Conservation (phyloP, 2,113 vertebrate species). For the Redunca redunca region DNA sequence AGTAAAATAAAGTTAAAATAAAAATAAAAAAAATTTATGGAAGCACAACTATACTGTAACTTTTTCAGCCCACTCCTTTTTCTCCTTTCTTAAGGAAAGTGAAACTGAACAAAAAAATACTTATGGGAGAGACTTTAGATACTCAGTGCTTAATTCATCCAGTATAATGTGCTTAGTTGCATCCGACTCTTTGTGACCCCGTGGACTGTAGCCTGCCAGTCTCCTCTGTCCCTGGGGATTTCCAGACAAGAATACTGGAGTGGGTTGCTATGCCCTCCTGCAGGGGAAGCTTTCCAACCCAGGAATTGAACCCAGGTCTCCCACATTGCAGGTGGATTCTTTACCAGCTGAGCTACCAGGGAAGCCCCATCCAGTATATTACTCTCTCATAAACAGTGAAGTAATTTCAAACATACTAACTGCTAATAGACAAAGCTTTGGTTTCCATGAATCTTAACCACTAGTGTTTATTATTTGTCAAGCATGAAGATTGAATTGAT, state of each 20-base stretch:
- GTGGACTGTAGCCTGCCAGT: not conserved
- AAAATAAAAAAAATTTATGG: not conserved
- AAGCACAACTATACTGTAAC: not conserved
- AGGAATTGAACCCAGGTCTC: not conserved
- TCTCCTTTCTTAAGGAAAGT: not conserved
- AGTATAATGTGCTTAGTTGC: not conserved
- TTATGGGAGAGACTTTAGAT: not conserved
- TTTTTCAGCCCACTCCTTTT: not conserved
- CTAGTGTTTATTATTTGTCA: not conserved
- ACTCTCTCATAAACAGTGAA: not conserved
- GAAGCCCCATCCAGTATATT: not conserved
- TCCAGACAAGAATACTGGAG: not conserved
- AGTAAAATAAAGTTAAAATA: too few relatives aligned
- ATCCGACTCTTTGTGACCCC: accelerated
- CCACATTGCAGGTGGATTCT: not conserved
- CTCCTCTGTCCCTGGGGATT: not conserved
- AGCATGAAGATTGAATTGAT: not conserved
- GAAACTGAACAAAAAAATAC: not conserved
- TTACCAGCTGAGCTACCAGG: not conserved
- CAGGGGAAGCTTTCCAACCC: not conserved
- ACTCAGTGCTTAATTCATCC: not conserved
- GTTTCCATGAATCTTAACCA: not conserved
- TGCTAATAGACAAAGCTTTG: not conserved
- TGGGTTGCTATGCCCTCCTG: not conserved
- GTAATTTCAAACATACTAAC: not conserved